Evolutionary conservation across 2,113 vertebrate species (phyloP), one percentile per base, ranked within the genome.

Genomic region (Cyanoderma ruficeps): DNA sequence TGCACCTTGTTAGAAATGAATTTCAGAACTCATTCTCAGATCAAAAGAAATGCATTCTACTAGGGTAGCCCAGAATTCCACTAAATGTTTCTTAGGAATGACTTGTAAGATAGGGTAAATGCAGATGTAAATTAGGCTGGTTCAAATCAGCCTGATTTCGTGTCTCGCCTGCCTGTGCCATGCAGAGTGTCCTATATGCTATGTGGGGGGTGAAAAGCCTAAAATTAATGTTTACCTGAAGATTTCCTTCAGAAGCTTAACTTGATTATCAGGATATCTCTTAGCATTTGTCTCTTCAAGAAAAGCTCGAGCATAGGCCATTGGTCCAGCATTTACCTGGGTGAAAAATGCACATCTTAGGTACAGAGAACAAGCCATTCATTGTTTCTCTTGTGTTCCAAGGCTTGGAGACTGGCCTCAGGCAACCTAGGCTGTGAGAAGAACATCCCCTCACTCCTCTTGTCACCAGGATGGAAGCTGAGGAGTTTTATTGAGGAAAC

Each of bases 221-320:
- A 71, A 75, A 35, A n/a, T 57, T 49, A 56, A 82, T 3, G 6
- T 90, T 91, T 98, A 99, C 99, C 99, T 99, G 98, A 99, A 99
- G 93, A 99, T 99, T 97, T 99, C 99, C 95, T 99, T 99, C 49
- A 99, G 94, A 87, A 99, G 98, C 94, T 99, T 99, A 39, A 99
- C 99, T 98, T 99, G 99, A 98, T 99, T 99, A 98, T 99, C 99
- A 72, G 99, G 99, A 41, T 99, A 99, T 93, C 99, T 99, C 96
- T 99, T 99, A 31, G 99, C 99, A 88, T 99, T 99, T 68, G 99
- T 98, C 97, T 99, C 99, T 92, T 99, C 99, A 76, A 99, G 96
- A 92, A 99, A 99, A 57, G 99, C 99, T 90, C 99, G 96, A 41
- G 99, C 99, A 7, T 99, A 99, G 46, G 99, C 99, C 99, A 99